Evolutionary conservation across 2,113 vertebrate species (phyloP).

Genomic region (Dryoscopus gambensis): DNA sequence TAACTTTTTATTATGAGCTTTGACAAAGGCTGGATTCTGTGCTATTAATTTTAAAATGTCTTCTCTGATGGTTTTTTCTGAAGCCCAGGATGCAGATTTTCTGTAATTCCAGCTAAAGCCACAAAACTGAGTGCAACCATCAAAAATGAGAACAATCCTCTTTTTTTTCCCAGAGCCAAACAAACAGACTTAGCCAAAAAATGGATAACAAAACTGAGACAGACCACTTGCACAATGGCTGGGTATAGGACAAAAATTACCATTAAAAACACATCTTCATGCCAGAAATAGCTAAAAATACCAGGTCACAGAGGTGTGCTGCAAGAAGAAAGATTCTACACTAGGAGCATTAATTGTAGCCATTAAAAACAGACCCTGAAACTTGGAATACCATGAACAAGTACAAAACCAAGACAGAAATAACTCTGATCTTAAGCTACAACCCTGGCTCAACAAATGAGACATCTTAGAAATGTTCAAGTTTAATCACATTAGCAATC

Average conservation of each 20-base stretch:
- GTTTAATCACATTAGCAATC: not conserved
- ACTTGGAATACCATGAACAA: not conserved
- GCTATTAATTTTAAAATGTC: not conserved
- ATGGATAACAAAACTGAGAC: not conserved
- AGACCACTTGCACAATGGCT: not conserved
- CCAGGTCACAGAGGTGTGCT: not conserved
- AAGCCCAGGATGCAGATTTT: not conserved
- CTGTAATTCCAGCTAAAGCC: slow-evolving; percentile 38
- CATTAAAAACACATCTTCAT: not conserved
- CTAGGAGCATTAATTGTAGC: not conserved
- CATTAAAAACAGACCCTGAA: not conserved
- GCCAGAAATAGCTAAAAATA: slow-evolving; percentile 11
- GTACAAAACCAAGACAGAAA: not conserved
- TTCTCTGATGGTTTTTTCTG: not conserved
- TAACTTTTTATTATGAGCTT: not conserved
- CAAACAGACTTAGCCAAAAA: not conserved
- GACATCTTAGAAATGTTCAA: not conserved
- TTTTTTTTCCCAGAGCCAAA: not conserved
- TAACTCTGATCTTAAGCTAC: not conserved
- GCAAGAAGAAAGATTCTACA: not conserved
- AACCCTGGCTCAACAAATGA: not conserved
- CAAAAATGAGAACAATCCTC: slow-evolving; percentile 39
- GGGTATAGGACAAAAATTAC: not conserved
- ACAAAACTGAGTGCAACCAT: slow-evolving; percentile 4
- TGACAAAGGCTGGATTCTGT: not conserved